Evolutionary conservation across 2,888 invertebrate genomes (phyloP).

Genomic region (Lobophora halterata): DNA sequence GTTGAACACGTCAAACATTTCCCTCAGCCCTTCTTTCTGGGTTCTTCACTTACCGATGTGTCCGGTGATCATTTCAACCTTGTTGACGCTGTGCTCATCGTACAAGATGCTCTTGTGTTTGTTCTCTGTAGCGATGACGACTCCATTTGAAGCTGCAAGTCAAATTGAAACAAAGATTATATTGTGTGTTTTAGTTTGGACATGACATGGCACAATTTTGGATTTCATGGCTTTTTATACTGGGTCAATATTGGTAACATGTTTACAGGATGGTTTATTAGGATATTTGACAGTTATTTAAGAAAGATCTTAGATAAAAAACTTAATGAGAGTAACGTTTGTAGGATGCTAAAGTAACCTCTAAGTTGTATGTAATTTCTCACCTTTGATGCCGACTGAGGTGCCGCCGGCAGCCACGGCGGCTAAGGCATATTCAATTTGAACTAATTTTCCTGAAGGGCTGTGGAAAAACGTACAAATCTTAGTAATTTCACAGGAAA

Average conservation of each 20-base stretch:
- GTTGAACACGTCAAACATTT: too few relatives aligned
- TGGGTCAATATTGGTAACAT: too few relatives aligned
- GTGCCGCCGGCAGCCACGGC: conserved; percentile 99
- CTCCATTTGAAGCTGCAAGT: conserved; percentile 94
- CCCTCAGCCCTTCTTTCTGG: too few relatives aligned
- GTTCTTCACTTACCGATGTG: conserved; percentile 84
- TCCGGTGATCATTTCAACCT: conserved; percentile 97
- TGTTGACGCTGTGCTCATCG: conserved; percentile 97
- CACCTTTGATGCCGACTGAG: conserved; percentile 98
- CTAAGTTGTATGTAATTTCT: conserved; percentile 25
- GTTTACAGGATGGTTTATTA: background rate
- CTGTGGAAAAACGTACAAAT: conserved; percentile 78
- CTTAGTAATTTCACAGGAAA: conserved; percentile 23
- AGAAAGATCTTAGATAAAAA: background rate
- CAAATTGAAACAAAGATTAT: background rate
- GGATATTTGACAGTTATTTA: background rate
- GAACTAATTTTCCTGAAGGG: conserved; percentile 99
- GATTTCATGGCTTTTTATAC: too few relatives aligned
- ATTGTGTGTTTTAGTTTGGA: too few relatives aligned
- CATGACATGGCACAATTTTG: conserved; percentile 15
- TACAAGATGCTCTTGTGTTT: conserved; percentile 98
- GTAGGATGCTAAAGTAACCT: conserved; percentile 45
- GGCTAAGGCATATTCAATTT: conserved; percentile 99
- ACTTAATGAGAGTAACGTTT: background rate
- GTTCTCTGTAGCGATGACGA: conserved; percentile 99